Conservation (phyloP, 2,797 vertebrate genomes). For the Helarctos malayanus region DNA sequence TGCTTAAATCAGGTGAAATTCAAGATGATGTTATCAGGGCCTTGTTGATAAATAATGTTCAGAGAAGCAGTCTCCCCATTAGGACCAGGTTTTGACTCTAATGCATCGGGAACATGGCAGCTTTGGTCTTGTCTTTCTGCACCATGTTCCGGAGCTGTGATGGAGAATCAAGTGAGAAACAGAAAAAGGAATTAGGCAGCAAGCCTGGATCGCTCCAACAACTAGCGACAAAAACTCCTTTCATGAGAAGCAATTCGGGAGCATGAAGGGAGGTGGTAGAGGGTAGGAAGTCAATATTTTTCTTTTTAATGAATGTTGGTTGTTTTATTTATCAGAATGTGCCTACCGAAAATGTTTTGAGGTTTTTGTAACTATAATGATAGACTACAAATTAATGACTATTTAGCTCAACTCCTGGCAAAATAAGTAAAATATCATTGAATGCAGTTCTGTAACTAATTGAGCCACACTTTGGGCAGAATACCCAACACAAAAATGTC, state of each 20-base stretch:
- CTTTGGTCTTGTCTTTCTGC: neutral
- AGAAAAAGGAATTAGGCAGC: neutral
- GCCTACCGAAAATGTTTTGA: slow-evolving; percentile 55
- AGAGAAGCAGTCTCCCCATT: neutral
- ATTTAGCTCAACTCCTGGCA: slow-evolving; percentile 51
- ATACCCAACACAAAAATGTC: slow-evolving; percentile 19
- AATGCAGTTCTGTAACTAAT: slow-evolving; percentile 38
- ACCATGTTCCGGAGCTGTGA: neutral
- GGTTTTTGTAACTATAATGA: slow-evolving; percentile 59
- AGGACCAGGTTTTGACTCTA: neutral
- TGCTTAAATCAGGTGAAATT: slow-evolving; percentile 26
- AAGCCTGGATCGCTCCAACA: neutral
- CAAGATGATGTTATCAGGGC: neutral
- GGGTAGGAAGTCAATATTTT: slow-evolving; percentile 49
- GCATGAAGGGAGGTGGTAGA: slow-evolving; percentile 15
- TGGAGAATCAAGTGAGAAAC: neutral
- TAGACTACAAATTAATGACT: slow-evolving; percentile 57
- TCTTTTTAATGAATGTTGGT: slow-evolving; percentile 47
- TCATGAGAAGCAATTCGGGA: neutral
- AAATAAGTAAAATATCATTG: slow-evolving; percentile 49
- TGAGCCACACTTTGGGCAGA: slow-evolving; percentile 54
- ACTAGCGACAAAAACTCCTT: slow-evolving; percentile 34
- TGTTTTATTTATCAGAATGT: slow-evolving; percentile 66
- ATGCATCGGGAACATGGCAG: neutral
- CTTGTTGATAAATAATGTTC: slow-evolving; percentile 56